Base-by-base conservation (phyloP, 2,113 vertebrate species). In the Acrocephalus kingi region DNA sequence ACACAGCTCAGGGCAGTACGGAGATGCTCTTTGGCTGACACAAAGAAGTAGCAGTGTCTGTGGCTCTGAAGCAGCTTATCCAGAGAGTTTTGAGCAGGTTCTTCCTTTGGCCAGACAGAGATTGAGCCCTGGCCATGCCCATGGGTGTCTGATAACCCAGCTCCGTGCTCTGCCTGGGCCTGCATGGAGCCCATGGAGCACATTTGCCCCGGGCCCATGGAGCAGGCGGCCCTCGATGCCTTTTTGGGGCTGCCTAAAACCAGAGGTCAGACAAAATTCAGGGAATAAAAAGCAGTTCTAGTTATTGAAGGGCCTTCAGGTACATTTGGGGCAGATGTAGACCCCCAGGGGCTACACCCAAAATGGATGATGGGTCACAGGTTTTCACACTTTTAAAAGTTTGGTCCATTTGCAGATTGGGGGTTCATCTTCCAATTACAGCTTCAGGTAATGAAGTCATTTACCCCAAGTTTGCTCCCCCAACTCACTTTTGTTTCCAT, bases 191-290 rank as follows among this genome's bases (percentile, higher is more conserved):
- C 21, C 37, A 15, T 2, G 1, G 24, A 7, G 16, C 2, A 3
- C 1, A 2, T 63, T 7, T 41, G 61, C n/a, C 45, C 30, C 0
- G 0, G 25, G 49, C 66, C 43, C n/a, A 2, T 0, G 11, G 54
- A 24, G 35, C 78, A 15, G 19, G 20, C 80, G 61, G 92, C 39
- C 23, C 28, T 51, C 62, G 58, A 7, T 51, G 58, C 7, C 22
- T 25, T 49, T 37, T 25, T 18, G 21, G 27, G 43, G 9, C 16
- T 61, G 25, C n/a, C 74, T 61, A 15, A 39, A 61, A 31, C 15
- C 28, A 49, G 27, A 49, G 27, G 4, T 9, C 27, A 25, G 21
- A 9, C 4, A 39, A 11, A 61, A 76, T 19, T 19, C 11, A 39
- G 7, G 4, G 2, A 31, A 39, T 24, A 49, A 61, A 68, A 61